These are phyloP conservation scores for Oryzaephilus surinamensis DNA, from an alignment of 1,140 invertebrate species.

Conservation along the genomic window DNA sequence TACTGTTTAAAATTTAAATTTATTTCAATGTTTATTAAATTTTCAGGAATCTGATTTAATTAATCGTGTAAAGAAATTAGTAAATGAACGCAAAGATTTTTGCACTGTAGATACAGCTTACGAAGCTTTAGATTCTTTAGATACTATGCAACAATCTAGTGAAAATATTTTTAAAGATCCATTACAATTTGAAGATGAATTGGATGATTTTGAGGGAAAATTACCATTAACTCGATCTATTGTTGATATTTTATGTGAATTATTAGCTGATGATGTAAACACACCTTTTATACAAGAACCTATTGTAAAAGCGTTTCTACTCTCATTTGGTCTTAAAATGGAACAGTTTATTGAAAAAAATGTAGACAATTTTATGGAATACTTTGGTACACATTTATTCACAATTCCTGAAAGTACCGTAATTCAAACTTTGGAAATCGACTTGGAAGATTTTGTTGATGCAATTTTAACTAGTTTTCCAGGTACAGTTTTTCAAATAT, in stretches of 20 bases:
- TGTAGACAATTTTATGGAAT: slow-evolving; percentile 14
- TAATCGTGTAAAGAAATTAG: slow-evolving; percentile 24
- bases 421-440: slow-evolving; percentile 17
- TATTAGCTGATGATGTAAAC: slow-evolving; percentile 24
- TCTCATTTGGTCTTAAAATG: slow-evolving; percentile 21
- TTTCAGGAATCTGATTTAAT: slow-evolving; percentile 20
- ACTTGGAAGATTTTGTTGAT: slow-evolving; percentile 23
- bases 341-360: slow-evolving; percentile 21
- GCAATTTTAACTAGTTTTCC: slow-evolving; percentile 14
- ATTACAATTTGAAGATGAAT: slow-evolving; percentile 29
- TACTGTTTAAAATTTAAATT: slow-evolving; percentile 1
- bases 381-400: slow-evolving; percentile 17
- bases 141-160: slow-evolving; percentile 13
- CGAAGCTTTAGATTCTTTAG: slow-evolving; percentile 32
- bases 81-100: slow-evolving; percentile 31
- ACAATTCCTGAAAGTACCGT: slow-evolving; percentile 19
- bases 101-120: slow-evolving; percentile 33
- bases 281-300: slow-evolving; percentile 28
- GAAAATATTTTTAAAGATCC: not conserved
- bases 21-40: not conserved
- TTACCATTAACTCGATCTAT: slow-evolving; percentile 29
- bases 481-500: slow-evolving; percentile 16
- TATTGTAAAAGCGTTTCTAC: slow-evolving; percentile 27
- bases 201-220: slow-evolving; percentile 31
- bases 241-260: slow-evolving; percentile 29